Percentiles rank a stretch among this genome's conserved stretches.
Evolutionary conservation across 2,797 vertebrate species (phyloP).

Genomic region (Passerculus sandwichensis): DNA sequence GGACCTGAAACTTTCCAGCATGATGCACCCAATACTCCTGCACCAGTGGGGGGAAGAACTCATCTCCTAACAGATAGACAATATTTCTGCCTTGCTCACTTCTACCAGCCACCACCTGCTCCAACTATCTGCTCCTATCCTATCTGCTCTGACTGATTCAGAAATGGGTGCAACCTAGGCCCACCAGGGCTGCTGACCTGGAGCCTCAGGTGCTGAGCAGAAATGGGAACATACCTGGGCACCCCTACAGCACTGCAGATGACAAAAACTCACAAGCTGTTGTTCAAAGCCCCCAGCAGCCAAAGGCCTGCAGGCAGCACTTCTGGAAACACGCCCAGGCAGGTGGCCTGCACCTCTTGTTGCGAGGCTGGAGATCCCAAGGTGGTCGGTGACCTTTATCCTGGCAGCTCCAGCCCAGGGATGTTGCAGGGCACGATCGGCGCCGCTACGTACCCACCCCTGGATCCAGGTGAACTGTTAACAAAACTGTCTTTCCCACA

Average conservation of each 20-base stretch:
- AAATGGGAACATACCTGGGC: not conserved
- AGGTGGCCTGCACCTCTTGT: not conserved
- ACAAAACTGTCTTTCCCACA: conserved; percentile 44
- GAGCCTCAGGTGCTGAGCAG: accelerated
- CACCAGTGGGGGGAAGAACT: not conserved
- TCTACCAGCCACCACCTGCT: not conserved
- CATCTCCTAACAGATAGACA: accelerated
- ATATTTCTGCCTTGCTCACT: not conserved
- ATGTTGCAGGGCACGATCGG: not conserved
- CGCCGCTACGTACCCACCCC: accelerated
- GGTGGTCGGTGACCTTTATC: accelerated
- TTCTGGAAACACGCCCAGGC: accelerated
- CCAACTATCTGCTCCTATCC: not conserved
- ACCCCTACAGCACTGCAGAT: not conserved
- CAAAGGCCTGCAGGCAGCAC: not conserved
- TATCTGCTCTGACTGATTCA: accelerated
- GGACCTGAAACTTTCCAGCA: not conserved
- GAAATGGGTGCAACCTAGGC: not conserved
- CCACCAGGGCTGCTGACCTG: not conserved
- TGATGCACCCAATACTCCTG: not conserved
- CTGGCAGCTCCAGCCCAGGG: not conserved
- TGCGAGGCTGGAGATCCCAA: not conserved
- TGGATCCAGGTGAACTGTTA: conserved; percentile 35
- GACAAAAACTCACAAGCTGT: not conserved
- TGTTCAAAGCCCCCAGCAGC: conserved; percentile 7